phyloP scores from a whole-genome alignment of 2,797 vertebrate species.

The Loris lydekkerianus region DNA sequence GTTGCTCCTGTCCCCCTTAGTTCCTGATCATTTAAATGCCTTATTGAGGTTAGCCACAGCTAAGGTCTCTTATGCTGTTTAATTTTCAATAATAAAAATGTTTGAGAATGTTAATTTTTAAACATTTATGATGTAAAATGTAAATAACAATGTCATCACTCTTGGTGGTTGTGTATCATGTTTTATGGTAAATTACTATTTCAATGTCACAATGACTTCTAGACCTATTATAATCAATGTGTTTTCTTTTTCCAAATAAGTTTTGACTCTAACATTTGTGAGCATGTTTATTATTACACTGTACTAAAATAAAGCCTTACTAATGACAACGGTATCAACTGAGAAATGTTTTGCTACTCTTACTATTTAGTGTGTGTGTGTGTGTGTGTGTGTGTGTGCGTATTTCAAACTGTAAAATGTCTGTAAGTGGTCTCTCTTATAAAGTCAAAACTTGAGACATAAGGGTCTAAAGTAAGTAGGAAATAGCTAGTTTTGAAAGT shows the following conservation, averaged over 20 bases:
- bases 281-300: constrained; percentile 40
- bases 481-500: constrained; percentile 7
- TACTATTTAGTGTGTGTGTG: not conserved
- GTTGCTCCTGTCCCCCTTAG: not conserved
- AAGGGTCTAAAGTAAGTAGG: constrained; percentile 16
- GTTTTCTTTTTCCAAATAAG: constrained; percentile 48
- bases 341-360: constrained; percentile 1
- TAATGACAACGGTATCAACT: constrained; percentile 29
- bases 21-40: constrained; percentile 42
- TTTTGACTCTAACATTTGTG: constrained; percentile 47
- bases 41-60: not conserved
- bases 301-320: constrained; percentile 39
- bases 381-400: too few species aligned
- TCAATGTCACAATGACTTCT: constrained; percentile 28
- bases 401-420: constrained; percentile 44
- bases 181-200: constrained; percentile 15
- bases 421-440: not conserved
- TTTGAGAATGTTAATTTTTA: constrained; percentile 1
- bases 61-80: not conserved
- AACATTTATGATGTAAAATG: constrained; percentile 32
- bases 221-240: constrained; percentile 26
- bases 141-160: not conserved
- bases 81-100: constrained; percentile 46
- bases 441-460: constrained; percentile 46
- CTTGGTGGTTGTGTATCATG: not conserved